Conservation (phyloP, 1,140 invertebrate species). For the Brachionus asplanchnoidis region DNA sequence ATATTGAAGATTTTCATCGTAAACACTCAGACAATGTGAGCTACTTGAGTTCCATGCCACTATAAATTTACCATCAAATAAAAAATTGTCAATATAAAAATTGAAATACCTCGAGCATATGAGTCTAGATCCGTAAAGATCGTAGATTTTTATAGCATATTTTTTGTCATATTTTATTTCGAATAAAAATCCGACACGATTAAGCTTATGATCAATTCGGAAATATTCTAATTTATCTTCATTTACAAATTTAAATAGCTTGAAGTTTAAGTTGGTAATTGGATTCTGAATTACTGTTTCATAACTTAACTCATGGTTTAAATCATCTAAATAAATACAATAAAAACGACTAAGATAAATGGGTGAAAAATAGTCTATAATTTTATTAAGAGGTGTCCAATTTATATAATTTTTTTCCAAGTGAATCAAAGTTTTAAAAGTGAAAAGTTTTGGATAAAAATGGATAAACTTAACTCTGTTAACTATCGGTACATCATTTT, state of each 20-base stretch:
- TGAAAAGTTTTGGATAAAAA: not conserved
- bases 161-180: not conserved
- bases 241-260: not conserved
- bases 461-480: slow-evolving; percentile 13
- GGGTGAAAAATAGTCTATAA: not conserved
- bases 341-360: not conserved
- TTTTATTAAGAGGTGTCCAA: not conserved
- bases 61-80: not conserved
- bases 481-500: not conserved
- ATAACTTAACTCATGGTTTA: not conserved
- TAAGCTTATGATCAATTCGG: not conserved
- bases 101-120: not conserved
- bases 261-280: not conserved
- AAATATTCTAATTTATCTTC: not conserved
- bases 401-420: not conserved
- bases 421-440: not conserved
- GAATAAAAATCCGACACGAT: not conserved
- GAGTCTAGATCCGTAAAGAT: not conserved
- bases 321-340: not conserved
- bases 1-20: not conserved
- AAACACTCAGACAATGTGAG: not conserved
- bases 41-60: not conserved
- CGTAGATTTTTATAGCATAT: slow-evolving; percentile 1
- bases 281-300: not conserved
- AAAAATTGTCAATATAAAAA: slow-evolving; percentile 4